Conservation (phyloP, 2,888 invertebrate species). For the Pilophorus perplexus region DNA sequence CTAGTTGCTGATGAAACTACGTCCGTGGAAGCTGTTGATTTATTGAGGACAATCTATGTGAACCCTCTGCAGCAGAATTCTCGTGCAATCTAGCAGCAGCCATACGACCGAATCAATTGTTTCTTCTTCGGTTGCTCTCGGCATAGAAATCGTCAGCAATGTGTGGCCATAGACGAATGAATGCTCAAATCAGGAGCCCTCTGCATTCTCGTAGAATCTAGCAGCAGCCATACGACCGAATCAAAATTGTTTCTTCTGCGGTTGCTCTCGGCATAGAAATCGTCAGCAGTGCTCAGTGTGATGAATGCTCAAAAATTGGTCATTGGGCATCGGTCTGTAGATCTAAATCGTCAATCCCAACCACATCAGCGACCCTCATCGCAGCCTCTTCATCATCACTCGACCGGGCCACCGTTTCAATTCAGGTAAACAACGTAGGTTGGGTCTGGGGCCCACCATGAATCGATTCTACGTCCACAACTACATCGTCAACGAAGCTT, state of each 20-base stretch:
- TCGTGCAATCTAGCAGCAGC: not conserved
- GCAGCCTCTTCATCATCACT: conserved; percentile 7
- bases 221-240: too few relatives aligned
- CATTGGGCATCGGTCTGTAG: conserved; percentile 10
- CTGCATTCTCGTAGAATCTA: too few relatives aligned
- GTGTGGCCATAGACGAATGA: not conserved
- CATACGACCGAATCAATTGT: not conserved
- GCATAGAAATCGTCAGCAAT: too few relatives aligned
- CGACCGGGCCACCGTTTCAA: not conserved
- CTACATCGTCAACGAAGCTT: too few relatives aligned
- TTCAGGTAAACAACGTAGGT: conserved; percentile 11
- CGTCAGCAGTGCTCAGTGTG: too few relatives aligned
- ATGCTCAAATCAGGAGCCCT: too few relatives aligned
- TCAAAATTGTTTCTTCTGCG: not conserved
- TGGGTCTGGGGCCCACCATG: too few relatives aligned
- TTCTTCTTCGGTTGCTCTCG: too few relatives aligned
- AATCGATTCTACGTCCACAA: too few relatives aligned
- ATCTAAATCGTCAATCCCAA: not conserved
- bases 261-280: not conserved
- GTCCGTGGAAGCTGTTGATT: too few relatives aligned
- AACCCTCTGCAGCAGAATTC: too few relatives aligned
- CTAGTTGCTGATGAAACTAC: not conserved
- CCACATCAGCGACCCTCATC: conserved; percentile 3
- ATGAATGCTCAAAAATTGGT: conserved; percentile 1
- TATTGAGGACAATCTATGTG: too few relatives aligned